These are phyloP conservation scores for Cathartes aura DNA, from an alignment of 2,113 vertebrate genomes.

Conservation along the genomic window DNA sequence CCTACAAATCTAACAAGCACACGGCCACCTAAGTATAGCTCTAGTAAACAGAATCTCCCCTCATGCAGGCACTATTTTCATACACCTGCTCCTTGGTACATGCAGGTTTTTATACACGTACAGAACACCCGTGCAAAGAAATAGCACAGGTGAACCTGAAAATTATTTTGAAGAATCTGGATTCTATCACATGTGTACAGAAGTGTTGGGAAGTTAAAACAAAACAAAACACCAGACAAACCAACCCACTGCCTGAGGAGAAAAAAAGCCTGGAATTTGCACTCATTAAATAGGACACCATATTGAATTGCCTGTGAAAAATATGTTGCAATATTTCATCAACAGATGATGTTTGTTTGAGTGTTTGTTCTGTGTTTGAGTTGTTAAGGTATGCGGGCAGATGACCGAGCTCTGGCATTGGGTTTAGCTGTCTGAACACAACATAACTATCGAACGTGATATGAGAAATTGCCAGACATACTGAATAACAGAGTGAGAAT, in stretches of 20 bases:
- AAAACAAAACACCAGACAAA: not conserved
- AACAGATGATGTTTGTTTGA: not conserved
- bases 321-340: not conserved
- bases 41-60: not conserved
- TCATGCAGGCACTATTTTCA: not conserved
- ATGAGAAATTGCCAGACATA: not conserved
- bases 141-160: not conserved
- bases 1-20: not conserved
- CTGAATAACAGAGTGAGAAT: not conserved
- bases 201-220: not conserved
- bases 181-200: not conserved
- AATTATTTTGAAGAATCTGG: not conserved
- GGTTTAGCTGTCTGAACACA: not conserved
- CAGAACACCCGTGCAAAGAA: not conserved
- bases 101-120: not conserved
- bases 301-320: not conserved
- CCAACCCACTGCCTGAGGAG: not conserved
- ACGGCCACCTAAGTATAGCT: not conserved
- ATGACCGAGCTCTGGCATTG: not conserved
- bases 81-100: not conserved
- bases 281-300: not conserved
- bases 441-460: not conserved
- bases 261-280: not conserved
- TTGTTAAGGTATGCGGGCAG: not conserved
- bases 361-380: not conserved